A percentile compares a stretch with the other conserved stretches of the same genome.
Conservation (phyloP, 2,888 invertebrate genomes). For the Tuta absoluta region DNA sequence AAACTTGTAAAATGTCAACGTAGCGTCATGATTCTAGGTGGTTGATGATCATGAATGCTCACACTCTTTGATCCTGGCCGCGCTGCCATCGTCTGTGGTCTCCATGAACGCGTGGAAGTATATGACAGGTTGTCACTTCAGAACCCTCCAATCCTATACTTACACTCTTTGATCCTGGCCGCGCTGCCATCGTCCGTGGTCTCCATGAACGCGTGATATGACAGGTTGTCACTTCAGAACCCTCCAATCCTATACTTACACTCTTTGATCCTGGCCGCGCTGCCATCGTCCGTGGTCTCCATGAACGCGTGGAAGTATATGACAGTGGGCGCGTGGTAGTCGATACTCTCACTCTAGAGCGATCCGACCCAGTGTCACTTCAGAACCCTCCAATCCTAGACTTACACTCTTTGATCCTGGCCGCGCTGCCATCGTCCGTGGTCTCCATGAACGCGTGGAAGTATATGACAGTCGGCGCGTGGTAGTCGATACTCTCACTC, state of each 20-base stretch:
- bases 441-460: conserved; percentile 84
- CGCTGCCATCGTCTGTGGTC: conserved; percentile 79
- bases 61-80: conserved; percentile 79
- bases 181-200: conserved; percentile 80
- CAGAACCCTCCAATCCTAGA: no score
- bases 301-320: conserved; percentile 84
- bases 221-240: no score
- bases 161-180: conserved; percentile 66
- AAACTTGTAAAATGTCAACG: no score
- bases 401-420: conserved; percentile 67
- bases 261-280: conserved; percentile 75
- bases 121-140: no score
- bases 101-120: conserved; percentile 85
- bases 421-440: conserved; percentile 78
- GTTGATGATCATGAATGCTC: no score
- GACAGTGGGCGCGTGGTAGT: conserved; percentile 80
- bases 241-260: not conserved
- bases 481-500: conserved; percentile 82
- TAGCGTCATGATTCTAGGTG: no score
- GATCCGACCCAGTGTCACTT: no score
- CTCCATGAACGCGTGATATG: conserved; percentile 84
- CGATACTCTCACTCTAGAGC: no score
- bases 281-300: conserved; percentile 81
- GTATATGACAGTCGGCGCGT: conserved; percentile 79
- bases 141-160: not conserved